Evolutionary conservation across 2,888 invertebrate genomes (phyloP).

Genomic region (Stegophylla sp.): DNA sequence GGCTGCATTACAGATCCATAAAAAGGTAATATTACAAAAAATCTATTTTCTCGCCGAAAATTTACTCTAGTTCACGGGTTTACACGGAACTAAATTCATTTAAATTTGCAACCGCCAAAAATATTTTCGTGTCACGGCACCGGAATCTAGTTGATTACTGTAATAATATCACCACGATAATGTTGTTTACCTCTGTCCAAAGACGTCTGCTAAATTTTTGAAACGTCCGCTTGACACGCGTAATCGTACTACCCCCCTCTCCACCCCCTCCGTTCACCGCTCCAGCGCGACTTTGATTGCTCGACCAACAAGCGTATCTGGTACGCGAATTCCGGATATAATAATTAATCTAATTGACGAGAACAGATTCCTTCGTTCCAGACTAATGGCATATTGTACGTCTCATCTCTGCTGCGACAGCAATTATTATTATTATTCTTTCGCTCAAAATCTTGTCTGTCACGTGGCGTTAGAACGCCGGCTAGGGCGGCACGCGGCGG

Average conservation of each 20-base stretch:
- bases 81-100: not conserved
- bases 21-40: too few relatives aligned
- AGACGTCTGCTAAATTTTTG: not conserved
- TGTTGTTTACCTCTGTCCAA: not conserved
- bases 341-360: conserved; percentile 52
- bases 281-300: conserved; percentile 5
- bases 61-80: conserved; percentile 4
- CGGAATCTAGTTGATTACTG: not conserved
- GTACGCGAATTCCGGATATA: conserved; percentile 5
- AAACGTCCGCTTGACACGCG: conserved; percentile 13
- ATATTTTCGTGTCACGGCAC: not conserved
- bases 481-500: too few relatives aligned
- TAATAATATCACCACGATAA: too few relatives aligned
- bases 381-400: not conserved
- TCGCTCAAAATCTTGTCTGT: conserved; percentile 34
- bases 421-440: conserved; percentile 56
- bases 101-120: not conserved
- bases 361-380: conserved; percentile 30
- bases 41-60: not conserved
- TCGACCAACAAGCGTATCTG: not conserved
- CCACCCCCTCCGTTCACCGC: too few relatives aligned
- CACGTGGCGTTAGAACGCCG: conserved; percentile 22
- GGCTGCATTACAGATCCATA: too few relatives aligned
- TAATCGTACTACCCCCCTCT: not conserved
- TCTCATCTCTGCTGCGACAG: not conserved